Evolutionary conservation across 2,888 invertebrate species (phyloP), one percentile per base, ranked within the genome.

Genomic region (Sphaeridia pumilis): DNA sequence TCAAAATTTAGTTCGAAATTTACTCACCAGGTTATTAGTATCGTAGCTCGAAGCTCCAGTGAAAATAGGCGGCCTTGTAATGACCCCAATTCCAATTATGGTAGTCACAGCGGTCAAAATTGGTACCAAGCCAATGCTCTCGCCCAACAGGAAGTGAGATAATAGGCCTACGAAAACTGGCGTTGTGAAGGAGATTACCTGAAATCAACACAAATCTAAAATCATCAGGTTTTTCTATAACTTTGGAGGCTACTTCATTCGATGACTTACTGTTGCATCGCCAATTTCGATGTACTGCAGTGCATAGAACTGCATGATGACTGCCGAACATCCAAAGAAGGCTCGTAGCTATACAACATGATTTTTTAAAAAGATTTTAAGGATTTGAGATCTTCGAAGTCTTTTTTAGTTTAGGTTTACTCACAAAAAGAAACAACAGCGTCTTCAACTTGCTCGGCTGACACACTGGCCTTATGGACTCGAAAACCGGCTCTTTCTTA

Each of bases 101-200:
- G 59, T 61, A 3, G 59, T 25, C 4, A 60, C 12, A 1, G 57
- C 61, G 14, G 54, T 57, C 4, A 64, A 1, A 7, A 61, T 49
- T 0, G 63, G 58, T 1, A 60, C 49, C n/a, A 64, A 20, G 1
- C 63, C 63, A 26, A 59, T 58, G 35, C 57, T 55, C 49, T 64
- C 63, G 14, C 57, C 57, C 4, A 62, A 54, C 5, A 60, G 31
- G 22, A 56, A 41, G 25, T 56, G 53, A 4, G 61, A 59, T 10
- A 61, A 46, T 12, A 61, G 41, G 3, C 54, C 51, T 17, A 61
- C 61, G 52, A 61, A 59, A 3, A 61, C 61, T 0, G 61, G 61
- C 2, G 64, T 60, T 7, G 56, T 56, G 43, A 59, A 60, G 0
- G 60, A 53, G 24, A 59, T 53, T 10, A 53, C 51, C 49, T 49